Base-by-base conservation (phyloP, 2,888 invertebrate genomes). In the Chaetoderma sp. region DNA sequence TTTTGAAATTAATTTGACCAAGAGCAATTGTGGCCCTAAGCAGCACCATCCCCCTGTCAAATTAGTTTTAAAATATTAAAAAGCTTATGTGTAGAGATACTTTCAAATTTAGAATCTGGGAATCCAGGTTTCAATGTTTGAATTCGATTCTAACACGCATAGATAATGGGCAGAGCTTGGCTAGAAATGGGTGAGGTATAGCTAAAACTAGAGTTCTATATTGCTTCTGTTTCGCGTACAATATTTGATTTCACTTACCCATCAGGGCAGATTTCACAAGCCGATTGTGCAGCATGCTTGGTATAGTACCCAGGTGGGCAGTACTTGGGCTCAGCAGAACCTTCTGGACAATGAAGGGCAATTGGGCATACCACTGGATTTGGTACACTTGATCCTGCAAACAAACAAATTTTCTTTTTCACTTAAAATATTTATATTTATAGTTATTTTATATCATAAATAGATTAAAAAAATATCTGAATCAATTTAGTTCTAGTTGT, bases 191-290 rank as follows among this genome's bases (percentile, higher is more conserved):
- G n/a, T n/a, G n/a, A n/a, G n/a, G n/a, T n/a, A n/a, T n/a, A n/a
- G n/a, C n/a, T n/a, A n/a, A n/a, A n/a, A n/a, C n/a, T n/a, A n/a
- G n/a, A n/a, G n/a, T n/a, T n/a, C n/a, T n/a, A n/a, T n/a, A n/a
- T n/a, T n/a, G n/a, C n/a, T n/a, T n/a, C n/a, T n/a, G n/a, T n/a
- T n/a, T n/a, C n/a, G n/a, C n/a, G n/a, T n/a, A n/a, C n/a, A n/a
- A n/a, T n/a, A n/a, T n/a, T n/a, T n/a, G n/a, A n/a, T n/a, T n/a
- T 6, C 36, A 74, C 81, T 71, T 60, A 84, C 83, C 82, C 80
- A 68, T 77, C 73, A 16, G 83, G 82, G 69, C 83, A 83, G 30
- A 75, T 77, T 18, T 69, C 75, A 64, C 84, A 84, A 25, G 71
- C 61, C 67, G 73, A 82, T 59, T 68, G 69, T n/a, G 76, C 79